Base-by-base conservation (phyloP, 1,140 invertebrate species). In the Saccostrea echinata region DNA sequence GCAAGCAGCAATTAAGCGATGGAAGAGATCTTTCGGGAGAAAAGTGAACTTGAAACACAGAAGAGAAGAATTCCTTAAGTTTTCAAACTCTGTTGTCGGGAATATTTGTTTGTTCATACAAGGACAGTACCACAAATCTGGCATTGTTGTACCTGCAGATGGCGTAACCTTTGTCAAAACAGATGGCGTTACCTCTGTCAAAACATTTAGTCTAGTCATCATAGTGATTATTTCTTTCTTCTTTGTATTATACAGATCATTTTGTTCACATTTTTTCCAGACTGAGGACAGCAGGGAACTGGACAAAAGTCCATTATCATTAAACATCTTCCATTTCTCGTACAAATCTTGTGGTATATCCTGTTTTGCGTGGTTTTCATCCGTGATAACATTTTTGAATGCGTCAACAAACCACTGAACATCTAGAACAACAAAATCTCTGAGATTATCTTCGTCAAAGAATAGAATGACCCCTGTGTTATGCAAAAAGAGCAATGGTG, bases 91-190 rank as follows among this genome's bases (percentile, higher is more conserved):
- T 1, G 2, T 8, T 61, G 55, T 21, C 0, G 55, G 55, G 55
- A 61, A 61, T 61, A 8, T 61, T 61, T 61, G 55, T 21, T 61
- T 61, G n/a, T 61, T 61, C 55, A 61, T 61, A n/a, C 55, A 61
- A 3, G 55, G 55, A 21, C 55, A 61, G 8, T 61, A 21, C 55
- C 55, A 61, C 8, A n/a, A 21, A 21, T 61, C 8, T 61, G 55
- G 2, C 55, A 21, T 18, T n/a, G 18, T 18, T 21, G 18, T n/a
- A 18, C n/a, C n/a, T n/a, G 18, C 18, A 0, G 55, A n/a, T 61
- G n/a, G 16, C 21, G 55, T 21, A 21, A 61, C 18, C 18, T 61
- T 16, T 21, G 55, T 61, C 55, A 61, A 21, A 18, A 61, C 0
- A 3, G n/a, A n/a, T n/a, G n/a, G 16, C 21, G 55, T 21, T 61